phyloP scores from a whole-genome alignment of 2,113 vertebrate species.

The Pogona vitticeps region DNA sequence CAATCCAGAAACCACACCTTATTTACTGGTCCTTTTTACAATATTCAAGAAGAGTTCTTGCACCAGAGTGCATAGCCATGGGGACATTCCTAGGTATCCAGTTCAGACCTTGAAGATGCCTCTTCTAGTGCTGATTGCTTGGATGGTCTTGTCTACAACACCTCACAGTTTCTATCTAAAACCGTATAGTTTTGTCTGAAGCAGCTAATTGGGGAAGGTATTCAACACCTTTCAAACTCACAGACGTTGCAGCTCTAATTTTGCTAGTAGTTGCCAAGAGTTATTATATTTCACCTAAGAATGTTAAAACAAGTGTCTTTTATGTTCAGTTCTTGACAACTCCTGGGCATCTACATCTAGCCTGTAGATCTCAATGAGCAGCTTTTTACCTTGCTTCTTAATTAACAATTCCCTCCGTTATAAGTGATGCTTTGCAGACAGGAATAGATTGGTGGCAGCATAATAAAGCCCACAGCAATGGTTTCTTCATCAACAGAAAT shows the following conservation, averaged over 20 bases:
- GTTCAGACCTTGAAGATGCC: too few relatives aligned
- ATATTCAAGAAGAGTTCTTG: too few relatives aligned
- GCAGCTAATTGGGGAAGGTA: too few relatives aligned
- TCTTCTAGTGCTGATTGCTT: background rate
- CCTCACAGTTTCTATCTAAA: too few relatives aligned
- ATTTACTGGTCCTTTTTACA: too few relatives aligned
- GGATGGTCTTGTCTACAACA: background rate
- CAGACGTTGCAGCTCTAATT: background rate
- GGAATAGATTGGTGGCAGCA: background rate
- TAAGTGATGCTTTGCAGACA: background rate
- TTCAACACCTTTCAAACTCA: too few relatives aligned
- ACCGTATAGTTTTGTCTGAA: too few relatives aligned
- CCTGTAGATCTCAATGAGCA: background rate
- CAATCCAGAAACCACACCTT: too few relatives aligned
- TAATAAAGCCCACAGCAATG: slow-evolving; percentile 5
- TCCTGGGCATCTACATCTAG: background rate
- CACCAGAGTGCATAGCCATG: too few relatives aligned
- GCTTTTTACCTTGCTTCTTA: background rate
- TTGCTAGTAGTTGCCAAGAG: background rate
- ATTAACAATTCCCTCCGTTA: background rate
- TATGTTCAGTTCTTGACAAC: background rate
- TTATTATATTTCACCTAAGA: background rate
- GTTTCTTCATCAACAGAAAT: background rate
- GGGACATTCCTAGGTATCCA: too few relatives aligned
- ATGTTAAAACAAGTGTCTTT: background rate